Evolutionary conservation across 2,797 vertebrate genomes (phyloP).

Genomic region (Borostomias antarcticus): DNA sequence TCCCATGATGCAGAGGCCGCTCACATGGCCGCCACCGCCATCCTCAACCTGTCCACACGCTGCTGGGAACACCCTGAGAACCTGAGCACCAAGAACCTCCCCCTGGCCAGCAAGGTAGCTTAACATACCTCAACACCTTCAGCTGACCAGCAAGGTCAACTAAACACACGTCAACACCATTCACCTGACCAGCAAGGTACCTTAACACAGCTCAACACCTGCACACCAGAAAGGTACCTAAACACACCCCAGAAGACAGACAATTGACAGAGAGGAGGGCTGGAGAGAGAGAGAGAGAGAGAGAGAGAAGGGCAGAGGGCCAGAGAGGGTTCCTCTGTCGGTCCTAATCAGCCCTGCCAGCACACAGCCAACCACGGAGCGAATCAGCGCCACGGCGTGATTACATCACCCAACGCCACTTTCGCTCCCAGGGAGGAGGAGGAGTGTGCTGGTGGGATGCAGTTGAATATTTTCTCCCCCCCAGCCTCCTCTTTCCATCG

Average conservation of each 20-base stretch:
- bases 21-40: slow-evolving; percentile 97
- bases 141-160: slow-evolving; percentile 31
- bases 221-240: not conserved
- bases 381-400: no score
- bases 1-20: slow-evolving; percentile 95
- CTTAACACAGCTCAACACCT: not conserved
- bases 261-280: not conserved
- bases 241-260: not conserved
- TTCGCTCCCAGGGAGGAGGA: no score
- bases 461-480: slow-evolving; percentile 70
- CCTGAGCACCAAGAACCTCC: slow-evolving; percentile 91
- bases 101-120: slow-evolving; percentile 75
- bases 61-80: slow-evolving; percentile 99
- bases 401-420: no score
- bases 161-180: slow-evolving; percentile 18
- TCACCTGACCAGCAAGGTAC: not conserved
- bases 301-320: no score
- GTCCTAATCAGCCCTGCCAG: no score
- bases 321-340: no score
- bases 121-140: no score
- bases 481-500: not conserved
- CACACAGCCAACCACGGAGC: not conserved
- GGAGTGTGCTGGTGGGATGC: slow-evolving; percentile 66
- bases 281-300: not conserved
- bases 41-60: slow-evolving; percentile 96